A percentile compares a stretch with the other conserved stretches of the same genome.
Conservation (phyloP, 2,113 vertebrate genomes). For the Ellobius talpinus region DNA sequence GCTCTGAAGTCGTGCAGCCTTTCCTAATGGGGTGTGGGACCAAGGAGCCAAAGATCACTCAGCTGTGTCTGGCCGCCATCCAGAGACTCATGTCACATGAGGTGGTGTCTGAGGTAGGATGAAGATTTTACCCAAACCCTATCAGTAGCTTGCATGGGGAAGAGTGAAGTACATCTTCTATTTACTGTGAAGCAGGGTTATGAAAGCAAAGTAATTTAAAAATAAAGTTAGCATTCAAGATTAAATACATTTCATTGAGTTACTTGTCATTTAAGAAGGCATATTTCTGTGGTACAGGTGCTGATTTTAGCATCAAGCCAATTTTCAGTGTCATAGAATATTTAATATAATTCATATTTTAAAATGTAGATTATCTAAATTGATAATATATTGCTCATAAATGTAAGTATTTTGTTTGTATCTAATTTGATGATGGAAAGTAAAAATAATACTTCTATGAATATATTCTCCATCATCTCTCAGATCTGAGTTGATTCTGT, state of each 20-base stretch:
- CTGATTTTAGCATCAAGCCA: slow-evolving; percentile 37
- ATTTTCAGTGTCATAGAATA: slow-evolving; percentile 36
- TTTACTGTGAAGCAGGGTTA: slow-evolving; percentile 35
- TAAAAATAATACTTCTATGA: not conserved
- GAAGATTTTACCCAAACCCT: slow-evolving; percentile 27
- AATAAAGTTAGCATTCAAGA: slow-evolving; percentile 33
- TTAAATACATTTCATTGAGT: slow-evolving; percentile 15
- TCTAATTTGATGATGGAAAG: slow-evolving; percentile 37
- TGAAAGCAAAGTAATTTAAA: slow-evolving; percentile 10
- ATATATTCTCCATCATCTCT: not conserved
- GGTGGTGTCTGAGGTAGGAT: slow-evolving; percentile 97
- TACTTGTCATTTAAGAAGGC: slow-evolving; percentile 26
- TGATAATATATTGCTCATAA: slow-evolving; percentile 33
- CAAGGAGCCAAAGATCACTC: slow-evolving; percentile 99
- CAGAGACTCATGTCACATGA: slow-evolving; percentile 99
- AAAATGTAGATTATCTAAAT: slow-evolving; percentile 22
- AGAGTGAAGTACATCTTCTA: slow-evolving; percentile 8
- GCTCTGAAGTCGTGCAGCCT: slow-evolving; percentile 98
- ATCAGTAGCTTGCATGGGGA: slow-evolving; percentile 6
- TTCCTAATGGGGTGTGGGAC: slow-evolving; percentile 99
- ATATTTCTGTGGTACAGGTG: not conserved
- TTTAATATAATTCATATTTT: not conserved
- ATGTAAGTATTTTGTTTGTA: slow-evolving; percentile 5
- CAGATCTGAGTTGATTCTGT: slow-evolving; percentile 54
- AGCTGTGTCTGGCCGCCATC: slow-evolving; percentile 97